Base-by-base conservation (phyloP, 2,113 vertebrate genomes). In the Natator depressus region DNA sequence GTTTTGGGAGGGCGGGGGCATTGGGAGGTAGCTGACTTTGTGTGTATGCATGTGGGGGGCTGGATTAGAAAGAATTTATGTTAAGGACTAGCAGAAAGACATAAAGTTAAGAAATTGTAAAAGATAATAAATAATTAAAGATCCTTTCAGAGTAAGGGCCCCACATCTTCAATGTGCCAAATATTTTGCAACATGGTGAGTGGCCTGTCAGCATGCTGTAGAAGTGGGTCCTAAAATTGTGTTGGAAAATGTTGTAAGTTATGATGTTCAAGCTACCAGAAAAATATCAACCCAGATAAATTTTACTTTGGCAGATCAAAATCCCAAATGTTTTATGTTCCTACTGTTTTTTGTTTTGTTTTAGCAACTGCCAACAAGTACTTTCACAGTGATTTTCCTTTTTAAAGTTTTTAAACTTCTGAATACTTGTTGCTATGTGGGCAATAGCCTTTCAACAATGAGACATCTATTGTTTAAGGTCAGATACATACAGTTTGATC, bases 321-420 rank as follows among this genome's bases (percentile, higher is more conserved):
- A 80, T 53, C 29, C 62, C 82, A 57, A 94, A 94, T 46, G 25
- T 78, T 46, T 78, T 47, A 47, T 78, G 31, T 84, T 85, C 55
- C 89, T 24, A 9, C 16, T 69, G 16, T n/a, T 69, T 38, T n/a
- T 69, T 69, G 17, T 69, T 69, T 69, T 69, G 29, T 65, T 65
- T 79, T 85, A 31, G 35, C 80, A 69, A 2, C 3, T 69, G 38
- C 46, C 25, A 54, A 82, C 59, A 0, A 1, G 0, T 87, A 54
- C 78, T 94, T 95, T 51, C 79, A 10, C 46, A 29, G 55, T 89
- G 81, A 65, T 25, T 82, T 76, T 76, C 38, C 24, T 76, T 76
- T 76, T 87, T 78, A 93, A 62, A 85, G 25, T 46, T 35, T 91
- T 35, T 90, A 87, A 51, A 81, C 42, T 8, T 49, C 24, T n/a